These are phyloP conservation scores for Orchesella cincta DNA, from an alignment of 1,140 invertebrate genomes.

Conservation along the genomic window DNA sequence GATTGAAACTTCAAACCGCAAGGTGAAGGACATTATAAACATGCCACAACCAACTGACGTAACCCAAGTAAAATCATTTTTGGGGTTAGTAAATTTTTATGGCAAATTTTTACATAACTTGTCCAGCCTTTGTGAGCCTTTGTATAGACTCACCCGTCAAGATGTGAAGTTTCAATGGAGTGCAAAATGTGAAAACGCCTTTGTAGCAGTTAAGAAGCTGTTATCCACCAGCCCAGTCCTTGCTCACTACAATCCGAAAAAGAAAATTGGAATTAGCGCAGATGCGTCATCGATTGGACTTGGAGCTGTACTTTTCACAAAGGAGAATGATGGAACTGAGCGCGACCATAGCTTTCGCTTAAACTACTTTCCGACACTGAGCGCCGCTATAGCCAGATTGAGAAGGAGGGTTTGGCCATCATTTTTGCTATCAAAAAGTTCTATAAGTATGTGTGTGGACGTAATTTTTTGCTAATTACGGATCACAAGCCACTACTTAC, in stretches of 20 bases:
- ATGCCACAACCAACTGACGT: constrained; percentile 46
- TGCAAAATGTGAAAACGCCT: not conserved
- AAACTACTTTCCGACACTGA: constrained; percentile 54
- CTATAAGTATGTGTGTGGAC: constrained; percentile 57
- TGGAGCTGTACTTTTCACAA: constrained; percentile 51
- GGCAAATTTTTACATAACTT: constrained; percentile 54
- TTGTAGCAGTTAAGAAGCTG: not conserved
- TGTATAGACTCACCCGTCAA: constrained; percentile 46
- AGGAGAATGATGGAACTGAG: constrained; percentile 24
- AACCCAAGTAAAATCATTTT: constrained; percentile 50
- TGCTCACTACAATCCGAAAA: not conserved
- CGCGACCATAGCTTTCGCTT: constrained; percentile 53
- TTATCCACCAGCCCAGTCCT: constrained; percentile 21
- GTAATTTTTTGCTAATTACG: not conserved
- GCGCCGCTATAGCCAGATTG: constrained; percentile 55
- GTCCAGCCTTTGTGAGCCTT: constrained; percentile 45
- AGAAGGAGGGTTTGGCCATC: constrained; percentile 53
- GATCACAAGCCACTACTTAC: constrained; percentile 41
- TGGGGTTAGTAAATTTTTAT: constrained; percentile 55
- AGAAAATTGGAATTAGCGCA: not conserved
- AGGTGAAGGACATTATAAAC: constrained; percentile 53
- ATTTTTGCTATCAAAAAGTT: constrained; percentile 58
- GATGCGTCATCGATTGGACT: constrained; percentile 52
- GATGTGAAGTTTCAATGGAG: not conserved
- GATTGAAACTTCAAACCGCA: constrained; percentile 53